phyloP scores from a whole-genome alignment of 2,888 invertebrate species.

The Drosophila anomalata region DNA sequence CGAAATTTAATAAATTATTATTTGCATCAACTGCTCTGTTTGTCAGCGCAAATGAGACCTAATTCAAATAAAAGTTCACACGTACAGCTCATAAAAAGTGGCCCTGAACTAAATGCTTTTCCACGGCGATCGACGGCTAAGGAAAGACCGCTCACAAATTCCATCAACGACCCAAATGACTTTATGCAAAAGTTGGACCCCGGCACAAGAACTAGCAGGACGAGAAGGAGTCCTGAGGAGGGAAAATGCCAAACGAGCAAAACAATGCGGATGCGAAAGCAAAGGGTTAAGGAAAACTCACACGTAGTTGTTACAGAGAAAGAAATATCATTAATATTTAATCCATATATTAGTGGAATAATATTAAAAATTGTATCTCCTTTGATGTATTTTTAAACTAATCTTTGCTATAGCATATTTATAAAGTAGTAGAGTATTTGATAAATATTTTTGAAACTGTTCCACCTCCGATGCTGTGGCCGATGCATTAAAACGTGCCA shows the following conservation, averaged over 20 bases:
- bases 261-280: slow-evolving; percentile 41
- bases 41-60: slow-evolving; percentile 27
- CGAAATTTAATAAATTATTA: slow-evolving; percentile 74
- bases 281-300: slow-evolving; percentile 47
- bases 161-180: slow-evolving; percentile 66
- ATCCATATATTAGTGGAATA: too few species aligned
- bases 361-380: too few species aligned
- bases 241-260: slow-evolving; percentile 30
- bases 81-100: slow-evolving; percentile 62
- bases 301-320: slow-evolving; percentile 34
- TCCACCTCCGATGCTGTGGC: slow-evolving; percentile 19
- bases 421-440: neutral
- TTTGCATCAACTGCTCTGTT: slow-evolving; percentile 53
- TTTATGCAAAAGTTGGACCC: slow-evolving; percentile 48
- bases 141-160: slow-evolving; percentile 58
- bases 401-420: neutral
- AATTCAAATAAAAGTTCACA: slow-evolving; percentile 37
- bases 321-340: neutral
- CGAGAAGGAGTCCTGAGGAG: slow-evolving; percentile 15
- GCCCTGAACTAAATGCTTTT: slow-evolving; percentile 45
- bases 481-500: slow-evolving; percentile 75
- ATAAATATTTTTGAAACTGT: neutral
- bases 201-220: slow-evolving; percentile 37
- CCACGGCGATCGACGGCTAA: slow-evolving; percentile 18
- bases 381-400: too few species aligned